A percentile compares a stretch with the other conserved stretches of the same genome.
These are phyloP conservation scores for Solea solea DNA, from an alignment of 2,113 vertebrate genomes.

Conservation along the genomic window DNA sequence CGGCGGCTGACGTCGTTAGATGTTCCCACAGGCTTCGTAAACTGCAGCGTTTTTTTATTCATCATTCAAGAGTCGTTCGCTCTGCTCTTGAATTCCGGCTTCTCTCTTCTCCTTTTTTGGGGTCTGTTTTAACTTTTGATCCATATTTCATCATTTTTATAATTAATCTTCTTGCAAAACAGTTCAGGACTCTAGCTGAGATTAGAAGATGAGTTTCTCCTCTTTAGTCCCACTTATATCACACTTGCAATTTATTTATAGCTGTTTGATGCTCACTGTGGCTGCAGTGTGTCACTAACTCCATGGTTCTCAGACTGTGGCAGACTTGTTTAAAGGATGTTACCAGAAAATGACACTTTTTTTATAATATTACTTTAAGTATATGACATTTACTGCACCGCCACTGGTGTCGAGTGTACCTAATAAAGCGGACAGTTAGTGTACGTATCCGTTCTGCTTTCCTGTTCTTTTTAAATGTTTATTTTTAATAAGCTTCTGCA, in stretches of 20 bases:
- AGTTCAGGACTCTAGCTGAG: not conserved
- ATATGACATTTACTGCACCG: no score
- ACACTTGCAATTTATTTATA: not conserved
- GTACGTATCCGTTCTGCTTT: not conserved
- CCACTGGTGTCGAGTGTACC: no score
- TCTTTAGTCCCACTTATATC: not conserved
- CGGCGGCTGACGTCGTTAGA: constrained; percentile 3
- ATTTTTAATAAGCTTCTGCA: constrained; percentile 5
- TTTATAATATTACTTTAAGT: no score
- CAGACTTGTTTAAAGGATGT: no score
- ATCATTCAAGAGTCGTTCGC: not conserved
- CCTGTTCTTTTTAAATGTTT: not conserved
- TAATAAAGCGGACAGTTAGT: no score
- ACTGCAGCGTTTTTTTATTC: constrained; percentile 23
- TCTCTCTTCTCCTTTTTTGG: not conserved
- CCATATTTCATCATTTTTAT: constrained; percentile 55
- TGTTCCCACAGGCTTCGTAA: constrained; percentile 1
- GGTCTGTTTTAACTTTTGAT: constrained; percentile 18
- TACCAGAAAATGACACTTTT: no score
- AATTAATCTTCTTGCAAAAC: constrained; percentile 40
- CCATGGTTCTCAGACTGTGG: no score
- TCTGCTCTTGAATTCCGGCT: constrained; percentile 1
- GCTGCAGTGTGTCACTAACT: no score
- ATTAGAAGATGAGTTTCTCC: not conserved
- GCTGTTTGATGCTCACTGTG: no score